Base-by-base conservation (phyloP, 2,888 invertebrate genomes). In the Lysandra coridon region DNA sequence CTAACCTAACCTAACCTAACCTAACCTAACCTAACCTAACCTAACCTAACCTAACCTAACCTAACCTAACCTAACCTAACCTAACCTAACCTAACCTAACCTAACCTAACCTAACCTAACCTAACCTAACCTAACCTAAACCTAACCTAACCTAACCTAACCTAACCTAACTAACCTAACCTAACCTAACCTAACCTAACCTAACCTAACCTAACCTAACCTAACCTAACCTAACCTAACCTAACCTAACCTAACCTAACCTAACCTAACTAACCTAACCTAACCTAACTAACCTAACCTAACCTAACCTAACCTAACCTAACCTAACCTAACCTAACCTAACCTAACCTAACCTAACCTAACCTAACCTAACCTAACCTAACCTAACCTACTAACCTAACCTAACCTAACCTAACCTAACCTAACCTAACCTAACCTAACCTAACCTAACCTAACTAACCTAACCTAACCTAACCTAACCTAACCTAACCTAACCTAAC, bases 21-120 rank as follows among this genome's bases (percentile, higher is more conserved):
- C 80, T 80, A 82, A 81, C 81, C 81, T 80, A 82, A 82, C 81
- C 81, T 80, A 80, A 80, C 81, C 81, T 80, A 80, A 81, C 81
- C 23, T 23, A 23, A 23, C 23, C 23, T 23, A 23, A 23, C 23
- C 23, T 81, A 81, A 81, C 81, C 81, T 81, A 81, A 81, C 81
- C 81, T 81, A 81, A 81, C 81, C 81, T 80, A 81, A 81, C 81
- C 81, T 80, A 81, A 81, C 81, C 81, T 81, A 81, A 81, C 80
- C 81, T 80, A 80, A 81, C 81, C 81, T 81, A 81, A 81, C 81
- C 81, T 81, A 81, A 80, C 81, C 80, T 80, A 81, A 80, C 81
- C 23, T 37, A 33, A 74, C 30, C 74, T 49, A 49, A 49, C 49
- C 49, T 49, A 49, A 49, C 49, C 5, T 23, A 23, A 23, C 23